Evolutionary conservation across 2,113 vertebrate species (phyloP).

Genomic region (Nothoprocta perdicaria): DNA sequence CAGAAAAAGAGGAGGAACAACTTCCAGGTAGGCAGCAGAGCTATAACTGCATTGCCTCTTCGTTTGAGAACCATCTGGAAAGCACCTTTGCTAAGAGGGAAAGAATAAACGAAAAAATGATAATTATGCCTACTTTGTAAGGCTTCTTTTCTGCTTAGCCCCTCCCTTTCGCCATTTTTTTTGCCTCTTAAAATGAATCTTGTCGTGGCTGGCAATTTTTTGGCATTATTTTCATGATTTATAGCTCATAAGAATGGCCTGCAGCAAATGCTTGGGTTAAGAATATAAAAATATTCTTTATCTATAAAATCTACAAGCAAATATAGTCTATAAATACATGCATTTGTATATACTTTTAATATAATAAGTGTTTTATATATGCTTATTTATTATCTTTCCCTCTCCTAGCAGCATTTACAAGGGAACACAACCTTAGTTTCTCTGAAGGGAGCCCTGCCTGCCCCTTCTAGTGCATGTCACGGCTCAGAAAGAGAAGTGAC

Average conservation of each 20-base stretch:
- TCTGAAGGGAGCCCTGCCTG: not conserved
- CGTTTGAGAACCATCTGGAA: not conserved
- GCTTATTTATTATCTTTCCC: not conserved
- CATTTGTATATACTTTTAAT: not conserved
- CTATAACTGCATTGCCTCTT: not conserved
- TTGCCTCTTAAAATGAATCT: not conserved
- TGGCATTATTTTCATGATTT: not conserved
- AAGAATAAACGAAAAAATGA: not conserved
- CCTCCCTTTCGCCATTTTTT: not conserved
- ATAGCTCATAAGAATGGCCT: not conserved
- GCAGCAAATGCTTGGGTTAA: not conserved
- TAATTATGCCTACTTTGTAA: not conserved
- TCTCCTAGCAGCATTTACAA: not conserved
- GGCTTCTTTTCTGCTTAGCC: not conserved
- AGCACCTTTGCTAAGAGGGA: not conserved
- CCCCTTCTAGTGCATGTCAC: not conserved
- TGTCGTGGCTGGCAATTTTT: not conserved
- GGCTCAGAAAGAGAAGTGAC: not conserved
- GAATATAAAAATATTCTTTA: not conserved
- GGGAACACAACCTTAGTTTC: not conserved
- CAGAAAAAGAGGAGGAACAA: not conserved
- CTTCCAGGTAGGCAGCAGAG: not conserved
- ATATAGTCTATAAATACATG: not conserved
- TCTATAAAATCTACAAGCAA: not conserved
- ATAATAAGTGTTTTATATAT: too few species aligned